Percentiles rank a stretch among this genome's conserved stretches.
These are phyloP conservation scores for Anser cygnoides DNA, from an alignment of 2,113 vertebrate species.

Conservation along the genomic window DNA sequence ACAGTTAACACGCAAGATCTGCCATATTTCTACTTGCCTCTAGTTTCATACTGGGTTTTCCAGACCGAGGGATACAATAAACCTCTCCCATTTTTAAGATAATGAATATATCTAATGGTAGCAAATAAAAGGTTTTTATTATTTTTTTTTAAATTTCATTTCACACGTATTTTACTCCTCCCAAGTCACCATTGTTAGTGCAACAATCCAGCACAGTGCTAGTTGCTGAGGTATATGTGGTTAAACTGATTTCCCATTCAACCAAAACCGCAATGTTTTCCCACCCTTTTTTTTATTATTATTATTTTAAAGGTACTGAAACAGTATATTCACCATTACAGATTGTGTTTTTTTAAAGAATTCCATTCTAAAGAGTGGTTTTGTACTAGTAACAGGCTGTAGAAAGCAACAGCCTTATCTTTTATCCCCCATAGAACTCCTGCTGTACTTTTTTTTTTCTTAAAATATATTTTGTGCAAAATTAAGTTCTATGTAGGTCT, in stretches of 20 bases:
- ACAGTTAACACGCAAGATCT: slow-evolving; percentile 69
- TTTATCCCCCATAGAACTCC: slow-evolving; percentile 74
- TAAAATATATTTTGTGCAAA: slow-evolving; percentile 84
- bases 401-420: slow-evolving; percentile 58
- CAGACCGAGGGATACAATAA: slow-evolving; percentile 39
- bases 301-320: neutral
- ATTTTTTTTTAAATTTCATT: slow-evolving; percentile 46
- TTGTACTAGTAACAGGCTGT: slow-evolving; percentile 49
- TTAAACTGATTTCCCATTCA: slow-evolving; percentile 63
- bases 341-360: slow-evolving; percentile 60
- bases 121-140: slow-evolving; percentile 52
- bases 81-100: slow-evolving; percentile 47
- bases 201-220: slow-evolving; percentile 69
- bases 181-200: slow-evolving; percentile 38
- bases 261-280: neutral
- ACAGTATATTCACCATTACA: slow-evolving; percentile 41
- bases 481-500: slow-evolving; percentile 77
- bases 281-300: neutral
- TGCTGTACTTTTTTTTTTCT: slow-evolving; percentile 66
- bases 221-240: slow-evolving; percentile 67
- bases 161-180: slow-evolving; percentile 47
- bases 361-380: slow-evolving; percentile 55
- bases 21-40: slow-evolving; percentile 70
- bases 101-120: slow-evolving; percentile 67
- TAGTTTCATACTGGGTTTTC: slow-evolving; percentile 58